Base-by-base conservation (phyloP, 2,888 invertebrate species). In the Phortica okadai region DNA sequence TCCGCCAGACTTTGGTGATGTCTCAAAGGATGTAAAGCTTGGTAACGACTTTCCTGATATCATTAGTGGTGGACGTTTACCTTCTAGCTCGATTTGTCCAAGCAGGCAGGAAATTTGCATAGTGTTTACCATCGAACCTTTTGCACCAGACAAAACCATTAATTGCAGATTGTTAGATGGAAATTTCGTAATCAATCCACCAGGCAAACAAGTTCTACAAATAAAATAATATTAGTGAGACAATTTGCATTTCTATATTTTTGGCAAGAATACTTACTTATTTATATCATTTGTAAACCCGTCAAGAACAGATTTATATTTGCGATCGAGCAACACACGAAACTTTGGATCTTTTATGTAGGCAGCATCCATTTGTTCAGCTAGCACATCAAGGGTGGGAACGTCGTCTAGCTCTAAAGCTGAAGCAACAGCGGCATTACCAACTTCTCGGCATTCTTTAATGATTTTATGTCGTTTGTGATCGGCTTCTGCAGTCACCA, bases 21-120 rank as follows among this genome's bases (percentile, higher is more conserved):
- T 94, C 86, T 99, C 98, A 86, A 96, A 98, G 0, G 96, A 94
- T 1, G 94, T 93, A 90, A 99, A 99, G 87, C 98, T 97, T 0
- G 99, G 99, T 44, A 99, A 92, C 0, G 96, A 95, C 87, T 96
- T 95, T 0, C 91, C 91, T 73, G 97, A 97, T 82, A 98, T 95
- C 96, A 98, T 99, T 59, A 98, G 90, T 0, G 99, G 98, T 7
- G 99, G 99, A 74, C 99, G 93, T 90, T 97, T 97, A 50, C 99
- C 99, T 93, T 99, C 99, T 91, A 99, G 93, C 90, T 99, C 99
- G 86, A 99, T 99, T 92, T 99, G 99, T 0, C 99, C 99, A 11
- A 99, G 93, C 54, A 98, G 93, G 91, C 98, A 98, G 0, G 99
- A 99, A 88, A 99, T 99, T 92, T 99, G 98, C 97, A 98, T 97